Evolutionary conservation across 2,113 vertebrate species (phyloP).

Genomic region (Elaphurus davidianus): DNA sequence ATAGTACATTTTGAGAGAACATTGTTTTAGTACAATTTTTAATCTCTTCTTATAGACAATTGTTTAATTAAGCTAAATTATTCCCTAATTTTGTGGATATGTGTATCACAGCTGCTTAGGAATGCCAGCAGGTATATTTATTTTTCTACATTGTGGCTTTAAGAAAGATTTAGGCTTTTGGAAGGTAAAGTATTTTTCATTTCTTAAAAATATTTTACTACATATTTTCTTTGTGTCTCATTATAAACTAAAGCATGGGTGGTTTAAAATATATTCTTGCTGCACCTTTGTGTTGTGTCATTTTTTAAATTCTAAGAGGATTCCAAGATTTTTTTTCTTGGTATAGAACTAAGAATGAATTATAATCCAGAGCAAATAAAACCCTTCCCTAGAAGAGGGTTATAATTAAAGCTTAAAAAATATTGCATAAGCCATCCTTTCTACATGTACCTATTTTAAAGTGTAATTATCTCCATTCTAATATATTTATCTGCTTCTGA

Average conservation of each 20-base stretch:
- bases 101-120: not conserved
- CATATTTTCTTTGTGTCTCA: not conserved
- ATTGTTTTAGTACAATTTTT: not conserved
- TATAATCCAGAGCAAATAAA: not conserved
- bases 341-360: not conserved
- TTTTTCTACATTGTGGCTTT: not conserved
- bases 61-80: not conserved
- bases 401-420: not conserved
- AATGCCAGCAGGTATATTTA: not conserved
- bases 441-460: not conserved
- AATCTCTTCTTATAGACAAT: not conserved
- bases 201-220: not conserved
- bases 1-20: not conserved
- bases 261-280: not conserved
- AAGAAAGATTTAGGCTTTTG: not conserved
- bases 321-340: not conserved
- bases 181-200: not conserved
- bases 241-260: not conserved
- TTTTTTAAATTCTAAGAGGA: not conserved
- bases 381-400: not conserved
- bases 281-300: not conserved
- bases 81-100: not conserved
- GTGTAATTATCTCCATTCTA: not conserved
- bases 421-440: not conserved
- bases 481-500: not conserved